Evolutionary conservation across 2,797 vertebrate species (phyloP).

Genomic region (Acipenser ruthenus): DNA sequence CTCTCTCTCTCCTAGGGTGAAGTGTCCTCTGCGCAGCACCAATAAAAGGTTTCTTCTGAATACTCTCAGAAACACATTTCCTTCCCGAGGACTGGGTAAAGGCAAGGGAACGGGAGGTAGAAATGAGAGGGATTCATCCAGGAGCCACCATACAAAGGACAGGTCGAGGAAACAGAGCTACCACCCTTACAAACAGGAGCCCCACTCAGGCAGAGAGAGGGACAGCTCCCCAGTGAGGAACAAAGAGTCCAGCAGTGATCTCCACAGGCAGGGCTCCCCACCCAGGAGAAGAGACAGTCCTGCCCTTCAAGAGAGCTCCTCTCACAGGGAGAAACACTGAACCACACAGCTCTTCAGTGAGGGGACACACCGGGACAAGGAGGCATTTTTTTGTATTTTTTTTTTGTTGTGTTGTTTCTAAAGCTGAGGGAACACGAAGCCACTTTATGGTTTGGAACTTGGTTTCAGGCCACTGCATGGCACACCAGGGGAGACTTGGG

Average conservation of each 20-base stretch:
- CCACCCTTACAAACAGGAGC: conserved; percentile 33
- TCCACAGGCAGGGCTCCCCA: conserved; percentile 41
- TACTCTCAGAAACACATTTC: conserved; percentile 79
- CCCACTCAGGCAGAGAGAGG: not conserved
- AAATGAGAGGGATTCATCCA: conserved; percentile 34
- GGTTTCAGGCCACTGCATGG: too few species aligned
- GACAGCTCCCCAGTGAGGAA: too few species aligned
- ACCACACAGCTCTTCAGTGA: too few species aligned
- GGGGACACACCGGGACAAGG: too few species aligned
- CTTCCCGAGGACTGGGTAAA: conserved; percentile 51
- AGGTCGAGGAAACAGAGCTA: conserved; percentile 45
- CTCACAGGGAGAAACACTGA: too few species aligned
- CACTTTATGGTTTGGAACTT: too few species aligned
- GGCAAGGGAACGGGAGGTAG: conserved; percentile 50
- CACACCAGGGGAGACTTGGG: too few species aligned
- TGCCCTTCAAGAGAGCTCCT: conserved; percentile 36
- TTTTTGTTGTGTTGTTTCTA: too few species aligned
- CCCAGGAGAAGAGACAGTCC: conserved; percentile 36
- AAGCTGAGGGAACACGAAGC: too few species aligned
- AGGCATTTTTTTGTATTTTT: too few species aligned
- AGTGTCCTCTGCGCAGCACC: conserved; percentile 83
- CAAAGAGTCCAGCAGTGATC: not conserved
- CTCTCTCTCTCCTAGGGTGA: conserved; percentile 67
- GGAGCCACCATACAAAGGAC: conserved; percentile 34
- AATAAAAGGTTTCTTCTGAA: conserved; percentile 96